These are phyloP conservation scores for Lacanobia oleracea DNA, from an alignment of 2,888 invertebrate genomes.

Conservation along the genomic window DNA sequence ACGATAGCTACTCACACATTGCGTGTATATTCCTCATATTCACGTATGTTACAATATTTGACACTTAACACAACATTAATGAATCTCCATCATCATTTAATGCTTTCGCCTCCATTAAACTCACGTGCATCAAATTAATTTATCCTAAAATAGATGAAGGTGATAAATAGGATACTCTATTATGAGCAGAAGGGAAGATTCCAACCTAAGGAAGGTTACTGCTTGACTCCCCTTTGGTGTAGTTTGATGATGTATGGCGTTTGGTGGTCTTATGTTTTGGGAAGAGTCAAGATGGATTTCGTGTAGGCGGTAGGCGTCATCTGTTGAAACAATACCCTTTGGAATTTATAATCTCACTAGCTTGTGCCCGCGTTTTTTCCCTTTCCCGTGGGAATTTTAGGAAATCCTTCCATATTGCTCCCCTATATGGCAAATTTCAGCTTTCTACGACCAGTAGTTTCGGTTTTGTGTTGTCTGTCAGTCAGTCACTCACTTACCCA, in stretches of 20 bases:
- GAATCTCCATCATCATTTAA: conserved; percentile 50
- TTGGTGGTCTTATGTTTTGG: conserved; percentile 12
- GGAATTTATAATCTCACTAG: background rate
- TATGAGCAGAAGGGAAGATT: conserved; percentile 41
- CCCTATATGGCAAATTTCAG: too few species aligned
- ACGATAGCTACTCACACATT: conserved; percentile 2
- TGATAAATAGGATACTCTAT: conserved; percentile 56
- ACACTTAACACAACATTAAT: conserved; percentile 51
- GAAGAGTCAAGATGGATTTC: background rate
- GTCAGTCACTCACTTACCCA: too few species aligned
- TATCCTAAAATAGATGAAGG: conserved; percentile 53
- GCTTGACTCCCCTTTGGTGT: conserved; percentile 2
- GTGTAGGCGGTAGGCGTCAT: background rate
- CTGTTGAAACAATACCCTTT: conserved; percentile 8
- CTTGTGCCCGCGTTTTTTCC: too few species aligned
- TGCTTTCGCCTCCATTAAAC: conserved; percentile 57
- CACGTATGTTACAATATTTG: conserved; percentile 32
- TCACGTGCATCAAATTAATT: conserved; percentile 61
- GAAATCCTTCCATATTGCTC: too few species aligned
- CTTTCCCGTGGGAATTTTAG: too few species aligned
- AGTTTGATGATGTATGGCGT: conserved; percentile 4
- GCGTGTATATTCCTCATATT: conserved; percentile 34
- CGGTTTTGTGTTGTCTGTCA: too few species aligned
- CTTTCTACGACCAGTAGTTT: too few species aligned
- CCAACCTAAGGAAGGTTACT: conserved; percentile 17